Conservation (phyloP, 2,888 invertebrate species). For the Scaptomyza polygonia region DNA sequence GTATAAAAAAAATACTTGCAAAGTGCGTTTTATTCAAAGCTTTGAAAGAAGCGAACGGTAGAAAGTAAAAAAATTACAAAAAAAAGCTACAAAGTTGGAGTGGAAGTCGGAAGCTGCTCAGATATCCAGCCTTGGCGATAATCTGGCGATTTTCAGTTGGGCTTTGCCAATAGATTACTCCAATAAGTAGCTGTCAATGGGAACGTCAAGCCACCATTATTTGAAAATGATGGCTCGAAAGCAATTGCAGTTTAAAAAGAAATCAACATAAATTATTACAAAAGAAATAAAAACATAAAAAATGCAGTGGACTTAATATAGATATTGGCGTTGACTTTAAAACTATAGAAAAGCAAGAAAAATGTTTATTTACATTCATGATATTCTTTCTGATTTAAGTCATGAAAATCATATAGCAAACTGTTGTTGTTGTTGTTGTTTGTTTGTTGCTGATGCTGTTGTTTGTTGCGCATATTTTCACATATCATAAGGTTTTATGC, state of each 20-base stretch:
- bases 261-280: slow-evolving; percentile 54
- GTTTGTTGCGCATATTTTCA: slow-evolving; percentile 84
- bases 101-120: slow-evolving; percentile 30
- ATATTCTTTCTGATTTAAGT: slow-evolving; percentile 1
- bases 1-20: slow-evolving; percentile 41
- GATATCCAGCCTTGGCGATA: slow-evolving; percentile 28
- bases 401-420: not conserved
- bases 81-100: not conserved
- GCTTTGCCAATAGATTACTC: slow-evolving; percentile 59
- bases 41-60: not conserved
- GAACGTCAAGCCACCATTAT: slow-evolving; percentile 46
- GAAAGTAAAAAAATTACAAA: not conserved
- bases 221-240: slow-evolving; percentile 42
- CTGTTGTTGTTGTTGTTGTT: slow-evolving; percentile 39
- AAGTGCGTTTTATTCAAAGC: slow-evolving; percentile 63
- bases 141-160: slow-evolving; percentile 47
- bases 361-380: no score
- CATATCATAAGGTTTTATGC: slow-evolving; percentile 85
- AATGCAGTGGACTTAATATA: not conserved
- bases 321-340: not conserved
- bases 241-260: slow-evolving; percentile 46
- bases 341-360: not conserved
- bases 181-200: slow-evolving; percentile 62
- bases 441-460: slow-evolving; percentile 40
- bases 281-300: slow-evolving; percentile 4